These are phyloP conservation scores for Ophthalmolycus amberensis DNA, from an alignment of 2,113 vertebrate species.

Conservation along the genomic window DNA sequence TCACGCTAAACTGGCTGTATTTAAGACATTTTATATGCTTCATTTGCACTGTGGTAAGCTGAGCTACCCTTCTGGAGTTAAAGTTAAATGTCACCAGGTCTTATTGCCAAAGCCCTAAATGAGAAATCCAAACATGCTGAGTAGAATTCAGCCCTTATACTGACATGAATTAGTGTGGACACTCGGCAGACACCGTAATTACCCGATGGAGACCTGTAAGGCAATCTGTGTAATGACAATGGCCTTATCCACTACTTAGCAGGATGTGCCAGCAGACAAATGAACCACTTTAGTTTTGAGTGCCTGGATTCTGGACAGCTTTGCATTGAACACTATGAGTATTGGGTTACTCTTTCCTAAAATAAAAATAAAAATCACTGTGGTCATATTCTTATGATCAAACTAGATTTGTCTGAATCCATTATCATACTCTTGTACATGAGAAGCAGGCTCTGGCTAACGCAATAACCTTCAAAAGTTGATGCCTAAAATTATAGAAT, in stretches of 20 bases:
- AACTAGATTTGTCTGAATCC: slow-evolving; percentile 56
- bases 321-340: slow-evolving; percentile 35
- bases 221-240: slow-evolving; percentile 69
- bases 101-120: slow-evolving; percentile 36
- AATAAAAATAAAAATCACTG: slow-evolving; percentile 40
- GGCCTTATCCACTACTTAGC: slow-evolving; percentile 60
- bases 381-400: slow-evolving; percentile 56
- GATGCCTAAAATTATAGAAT: slow-evolving; percentile 39
- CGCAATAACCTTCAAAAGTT: slow-evolving; percentile 62
- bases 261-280: slow-evolving; percentile 70
- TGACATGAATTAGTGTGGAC: slow-evolving; percentile 65
- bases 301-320: slow-evolving; percentile 46
- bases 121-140: slow-evolving; percentile 57
- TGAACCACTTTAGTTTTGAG: slow-evolving; percentile 66
- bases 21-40: slow-evolving; percentile 36
- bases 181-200: slow-evolving; percentile 64
- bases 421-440: slow-evolving; percentile 44
- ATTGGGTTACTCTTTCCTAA: slow-evolving; percentile 65
- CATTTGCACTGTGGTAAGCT: slow-evolving; percentile 47
- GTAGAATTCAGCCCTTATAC: slow-evolving; percentile 35
- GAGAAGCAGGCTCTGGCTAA: slow-evolving; percentile 52
- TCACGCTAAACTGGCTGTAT: slow-evolving; percentile 20
- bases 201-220: slow-evolving; percentile 63
- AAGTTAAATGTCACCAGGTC: slow-evolving; percentile 57
- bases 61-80: slow-evolving; percentile 36